These are phyloP conservation scores for Shargacucullia verbasci DNA, from an alignment of 2,888 invertebrate species.

Conservation along the genomic window DNA sequence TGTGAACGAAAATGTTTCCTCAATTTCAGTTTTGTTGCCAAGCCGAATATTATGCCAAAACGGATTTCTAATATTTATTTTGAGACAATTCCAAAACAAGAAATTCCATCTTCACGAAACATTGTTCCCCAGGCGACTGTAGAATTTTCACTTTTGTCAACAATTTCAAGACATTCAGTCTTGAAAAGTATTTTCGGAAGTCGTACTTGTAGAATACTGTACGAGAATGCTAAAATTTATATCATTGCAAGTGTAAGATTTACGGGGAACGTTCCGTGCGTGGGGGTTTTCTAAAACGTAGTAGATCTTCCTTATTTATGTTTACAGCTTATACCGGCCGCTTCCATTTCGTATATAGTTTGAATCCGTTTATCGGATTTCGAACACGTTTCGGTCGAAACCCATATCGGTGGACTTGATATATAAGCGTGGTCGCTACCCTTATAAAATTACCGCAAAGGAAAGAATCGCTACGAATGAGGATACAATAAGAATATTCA, in stretches of 20 bases:
- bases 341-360: slow-evolving; percentile 82
- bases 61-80: slow-evolving; percentile 17
- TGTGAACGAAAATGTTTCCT: slow-evolving; percentile 35
- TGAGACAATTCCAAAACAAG: slow-evolving; percentile 28
- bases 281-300: slow-evolving; percentile 86
- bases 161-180: slow-evolving; percentile 32
- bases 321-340: slow-evolving; percentile 85
- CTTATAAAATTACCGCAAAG: slow-evolving; percentile 75
- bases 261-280: slow-evolving; percentile 79
- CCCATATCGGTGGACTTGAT: slow-evolving; percentile 82
- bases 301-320: slow-evolving; percentile 88
- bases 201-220: slow-evolving; percentile 50
- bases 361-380: slow-evolving; percentile 88
- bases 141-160: slow-evolving; percentile 44
- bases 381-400: slow-evolving; percentile 82
- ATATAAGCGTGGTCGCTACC: slow-evolving; percentile 75
- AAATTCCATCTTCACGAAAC: slow-evolving; percentile 17
- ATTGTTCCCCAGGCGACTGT: slow-evolving; percentile 5
- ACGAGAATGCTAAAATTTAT: slow-evolving; percentile 76
- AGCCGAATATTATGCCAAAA: slow-evolving; percentile 37
- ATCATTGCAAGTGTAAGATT: slow-evolving; percentile 81
- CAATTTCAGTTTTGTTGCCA: slow-evolving; percentile 35
- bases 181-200: slow-evolving; percentile 56
- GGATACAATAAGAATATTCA: slow-evolving; percentile 70
- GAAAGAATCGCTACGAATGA: slow-evolving; percentile 70